Evolutionary conservation across 2,113 vertebrate species (phyloP), one percentile per base, ranked within the genome.

Genomic region (Syngnathus scovelli): DNA sequence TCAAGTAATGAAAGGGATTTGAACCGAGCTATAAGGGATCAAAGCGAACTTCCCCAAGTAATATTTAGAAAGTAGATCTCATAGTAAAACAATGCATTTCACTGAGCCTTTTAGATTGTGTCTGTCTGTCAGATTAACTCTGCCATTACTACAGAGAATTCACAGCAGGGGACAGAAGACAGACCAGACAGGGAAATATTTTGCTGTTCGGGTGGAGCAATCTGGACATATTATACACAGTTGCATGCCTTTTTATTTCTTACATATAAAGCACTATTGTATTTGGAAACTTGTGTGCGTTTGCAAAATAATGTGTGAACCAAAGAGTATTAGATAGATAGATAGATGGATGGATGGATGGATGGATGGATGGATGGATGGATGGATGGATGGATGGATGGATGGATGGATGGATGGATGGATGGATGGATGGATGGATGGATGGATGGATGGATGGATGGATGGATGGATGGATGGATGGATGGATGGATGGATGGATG

Each of bases 1-100:
- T 66, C 67, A 72, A 79, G 80, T 87, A 88, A 89, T 89, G 85
- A 89, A 87, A 85, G 64, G 75, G 83, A 79, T 86, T 67, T 77
- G 60, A 68, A 41, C 43, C 62, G 67, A 79, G 81, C 63, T 12
- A 0, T 19, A 21, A 41, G 36, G 79, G 81, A 83, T 82, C 76
- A 77, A 71, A 78, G 80, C 56, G 59, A 69, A 70, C 74, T 58
- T 85, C 78, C 82, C 79, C 21, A 39, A 6, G 67, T 64, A 46
- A 83, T 77, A 77, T 81, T 78, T 68, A 66, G 36, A 82, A 61
- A 60, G 66, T 69, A 71, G 73, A 79, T 75, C 68, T 70, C 67
- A 79, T 7, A 66, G 61, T 43, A 39, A 70, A 80, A 69, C 62
- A 77, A 16, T 62, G 78, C 72, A 83, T 85, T 84, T 76, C 70